phyloP scores from a whole-genome alignment of 1,140 invertebrate genomes.

The Eumeta japonica region DNA sequence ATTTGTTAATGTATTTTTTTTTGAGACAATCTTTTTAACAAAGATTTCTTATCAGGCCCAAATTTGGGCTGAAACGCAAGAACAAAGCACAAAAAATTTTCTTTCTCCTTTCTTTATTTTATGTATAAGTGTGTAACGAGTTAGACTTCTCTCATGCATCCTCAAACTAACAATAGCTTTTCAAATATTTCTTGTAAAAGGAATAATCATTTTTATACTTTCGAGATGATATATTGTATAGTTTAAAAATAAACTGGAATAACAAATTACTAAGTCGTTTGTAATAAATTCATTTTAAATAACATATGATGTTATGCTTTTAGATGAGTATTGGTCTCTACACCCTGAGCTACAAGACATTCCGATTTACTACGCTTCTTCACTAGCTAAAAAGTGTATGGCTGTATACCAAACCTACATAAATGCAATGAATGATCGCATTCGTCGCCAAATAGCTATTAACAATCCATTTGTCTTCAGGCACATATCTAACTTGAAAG shows the following conservation, averaged over 20 bases:
- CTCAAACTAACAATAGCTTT: no score
- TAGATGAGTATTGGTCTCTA: constrained; percentile 96
- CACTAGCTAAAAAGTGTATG: constrained; percentile 99
- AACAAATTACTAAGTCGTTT: no score
- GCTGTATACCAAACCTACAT: constrained; percentile 99
- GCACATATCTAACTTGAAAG: constrained; percentile 97
- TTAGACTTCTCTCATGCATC: no score
- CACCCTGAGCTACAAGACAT: constrained; percentile 98
- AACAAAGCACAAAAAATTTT: no score
- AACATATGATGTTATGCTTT: constrained; percentile 11
- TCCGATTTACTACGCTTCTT: constrained; percentile 99
- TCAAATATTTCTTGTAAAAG: no score
- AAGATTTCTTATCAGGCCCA: no score
- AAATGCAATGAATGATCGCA: constrained; percentile 99
- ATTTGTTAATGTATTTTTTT: no score
- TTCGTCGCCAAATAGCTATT: constrained; percentile 92
- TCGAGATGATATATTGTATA: neutral
- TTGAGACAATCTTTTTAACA: no score
- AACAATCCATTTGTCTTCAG: constrained; percentile 99
- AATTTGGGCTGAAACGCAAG: no score
- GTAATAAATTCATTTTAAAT: constrained; percentile 8
- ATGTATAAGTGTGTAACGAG: no score
- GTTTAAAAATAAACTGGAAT: neutral
- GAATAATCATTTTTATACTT: neutral
- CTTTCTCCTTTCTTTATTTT: no score